Percentiles rank a stretch among this genome's conserved stretches.
Conservation (phyloP, 2,888 invertebrate genomes). For the Tenthredo livida region DNA sequence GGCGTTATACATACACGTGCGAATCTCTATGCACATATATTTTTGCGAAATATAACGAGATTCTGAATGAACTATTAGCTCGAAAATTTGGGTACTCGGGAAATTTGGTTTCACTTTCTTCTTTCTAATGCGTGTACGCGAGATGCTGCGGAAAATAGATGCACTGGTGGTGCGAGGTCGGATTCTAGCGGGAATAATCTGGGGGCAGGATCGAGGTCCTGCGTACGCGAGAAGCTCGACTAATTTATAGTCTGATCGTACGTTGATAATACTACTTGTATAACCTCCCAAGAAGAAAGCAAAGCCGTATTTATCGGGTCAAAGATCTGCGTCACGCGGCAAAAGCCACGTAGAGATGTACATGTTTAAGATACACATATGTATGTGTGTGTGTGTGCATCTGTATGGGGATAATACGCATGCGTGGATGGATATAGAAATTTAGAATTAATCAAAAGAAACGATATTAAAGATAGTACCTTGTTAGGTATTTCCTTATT, state of each 20-base stretch:
- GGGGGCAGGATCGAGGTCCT: constrained; percentile 37
- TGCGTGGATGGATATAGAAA: background rate
- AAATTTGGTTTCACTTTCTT: background rate
- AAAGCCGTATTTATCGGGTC: constrained; percentile 32
- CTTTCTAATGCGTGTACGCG: no score
- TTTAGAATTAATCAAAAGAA: background rate
- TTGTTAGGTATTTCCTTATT: background rate
- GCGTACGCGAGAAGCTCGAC: constrained; percentile 49
- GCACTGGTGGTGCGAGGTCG: background rate
- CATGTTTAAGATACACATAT: background rate
- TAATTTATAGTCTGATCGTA: constrained; percentile 51
- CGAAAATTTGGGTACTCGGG: background rate
- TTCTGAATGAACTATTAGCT: no score
- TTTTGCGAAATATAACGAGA: background rate
- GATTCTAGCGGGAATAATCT: constrained; percentile 37
- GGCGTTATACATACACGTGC: background rate
- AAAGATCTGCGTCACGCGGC: constrained; percentile 42
- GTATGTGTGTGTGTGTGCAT: background rate
- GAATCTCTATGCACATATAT: background rate
- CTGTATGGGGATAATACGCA: background rate
- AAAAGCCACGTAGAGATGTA: constrained; percentile 22
- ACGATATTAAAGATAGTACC: background rate
- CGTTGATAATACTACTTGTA: constrained; percentile 49
- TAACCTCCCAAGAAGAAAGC: constrained; percentile 51
- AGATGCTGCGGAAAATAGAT: background rate